Evolutionary conservation across 2,888 invertebrate genomes (phyloP), one percentile per base, ranked within the genome.

Genomic region (Actias luna): DNA sequence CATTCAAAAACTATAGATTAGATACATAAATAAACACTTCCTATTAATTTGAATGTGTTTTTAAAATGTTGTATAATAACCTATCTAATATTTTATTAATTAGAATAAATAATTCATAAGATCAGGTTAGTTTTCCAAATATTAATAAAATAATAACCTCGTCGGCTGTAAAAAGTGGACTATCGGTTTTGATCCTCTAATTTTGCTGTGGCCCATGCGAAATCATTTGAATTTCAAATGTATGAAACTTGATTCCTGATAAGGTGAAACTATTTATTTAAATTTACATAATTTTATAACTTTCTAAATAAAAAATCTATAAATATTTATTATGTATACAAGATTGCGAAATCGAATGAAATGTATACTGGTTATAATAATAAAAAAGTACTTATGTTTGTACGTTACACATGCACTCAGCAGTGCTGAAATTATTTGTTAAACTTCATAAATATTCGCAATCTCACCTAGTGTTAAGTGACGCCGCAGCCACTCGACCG

Each of bases 221-320:
- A 46, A 29, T 5, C 5, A 55, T 55, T 55, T 55, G 29, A 55
- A 55, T 55, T 18, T 46, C 46, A 46, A 55, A 55, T 55, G 29
- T 29, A 55, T 27, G 29, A 0, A 25, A 14, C 8, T 8, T 50
- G 55, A 55, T 55, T 29, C 2, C 55, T 55, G 55, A 55, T 55
- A 55, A 55, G 16, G 16, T n/a, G 29, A 3, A 55, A 0, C 64
- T 60, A 35, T 61, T 65, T 18, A 60, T 61, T 57, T 61, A 63
- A 18, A 62, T 33, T 33, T 29, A n/a, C n/a, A 29, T 55, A 55
- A 52, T 27, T 25, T 25, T 55, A 55, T 29, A 55, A 55, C 55
- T 55, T 55, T 55, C 55, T 55, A 55, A 46, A 46, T n/a, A 46
- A 25, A 46, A 1, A 46, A 25, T 7, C 25, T 29, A 55, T 55